These are phyloP conservation scores for Astyanax mexicanus DNA, from an alignment of 2,797 vertebrate genomes.

Conservation along the genomic window DNA sequence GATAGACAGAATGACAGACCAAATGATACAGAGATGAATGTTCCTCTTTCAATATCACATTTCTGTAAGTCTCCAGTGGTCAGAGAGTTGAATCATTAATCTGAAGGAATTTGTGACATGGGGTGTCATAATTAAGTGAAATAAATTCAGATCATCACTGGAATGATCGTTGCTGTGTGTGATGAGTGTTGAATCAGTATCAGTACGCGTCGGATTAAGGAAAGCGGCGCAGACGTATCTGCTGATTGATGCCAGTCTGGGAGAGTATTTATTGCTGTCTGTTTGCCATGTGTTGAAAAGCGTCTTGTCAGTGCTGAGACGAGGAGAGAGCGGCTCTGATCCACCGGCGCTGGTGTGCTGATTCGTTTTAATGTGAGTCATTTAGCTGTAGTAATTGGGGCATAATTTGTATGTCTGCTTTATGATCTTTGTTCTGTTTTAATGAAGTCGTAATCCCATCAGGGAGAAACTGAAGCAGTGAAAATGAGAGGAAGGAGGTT, in stretches of 20 bases:
- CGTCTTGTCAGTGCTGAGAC: background rate
- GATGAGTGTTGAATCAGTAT: background rate
- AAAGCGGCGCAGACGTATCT: background rate
- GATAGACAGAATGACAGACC: too few relatives aligned
- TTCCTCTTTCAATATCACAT: background rate
- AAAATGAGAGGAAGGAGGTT: slow-evolving; percentile 49
- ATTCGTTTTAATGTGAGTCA: slow-evolving; percentile 56
- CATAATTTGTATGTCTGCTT: slow-evolving; percentile 61
- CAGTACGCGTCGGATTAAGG: background rate
- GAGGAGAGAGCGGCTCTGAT: slow-evolving; percentile 14
- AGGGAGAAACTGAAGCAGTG: slow-evolving; percentile 46
- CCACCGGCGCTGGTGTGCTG: slow-evolving; percentile 23
- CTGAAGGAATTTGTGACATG: background rate
- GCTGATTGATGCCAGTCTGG: background rate
- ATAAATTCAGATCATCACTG: background rate
- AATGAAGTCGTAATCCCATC: slow-evolving; percentile 67
- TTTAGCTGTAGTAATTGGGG: slow-evolving; percentile 53
- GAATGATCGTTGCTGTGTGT: background rate
- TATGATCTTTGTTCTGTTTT: slow-evolving; percentile 63
- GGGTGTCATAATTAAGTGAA: background rate
- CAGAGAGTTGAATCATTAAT: background rate
- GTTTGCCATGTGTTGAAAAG: background rate
- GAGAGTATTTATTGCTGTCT: background rate
- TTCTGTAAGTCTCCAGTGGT: background rate
- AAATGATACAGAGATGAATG: too few relatives aligned